phyloP scores from a whole-genome alignment of 2,888 invertebrate species.

The Diaprepes abbreviatus region DNA sequence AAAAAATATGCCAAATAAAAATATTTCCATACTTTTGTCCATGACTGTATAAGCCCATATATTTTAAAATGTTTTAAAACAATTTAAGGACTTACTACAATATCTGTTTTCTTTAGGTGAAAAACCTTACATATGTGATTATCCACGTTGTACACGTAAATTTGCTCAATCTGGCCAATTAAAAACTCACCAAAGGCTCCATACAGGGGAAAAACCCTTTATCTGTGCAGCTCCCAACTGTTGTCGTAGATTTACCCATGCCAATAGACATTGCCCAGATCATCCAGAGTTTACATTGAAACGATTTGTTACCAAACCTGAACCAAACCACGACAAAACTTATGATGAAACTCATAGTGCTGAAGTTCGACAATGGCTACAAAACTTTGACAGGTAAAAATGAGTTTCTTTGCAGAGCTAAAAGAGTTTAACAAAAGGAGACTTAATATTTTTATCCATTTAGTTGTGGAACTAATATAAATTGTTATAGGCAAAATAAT shows the following conservation, averaged over 20 bases:
- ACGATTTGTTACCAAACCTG: constrained; percentile 58
- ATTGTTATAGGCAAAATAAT: no score
- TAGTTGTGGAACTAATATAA: no score
- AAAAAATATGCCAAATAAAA: no score
- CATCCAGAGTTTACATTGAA: constrained; percentile 75
- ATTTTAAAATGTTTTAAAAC: no score
- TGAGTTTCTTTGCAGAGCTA: no score
- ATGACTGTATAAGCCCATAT: no score
- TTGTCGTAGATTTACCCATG: constrained; percentile 78
- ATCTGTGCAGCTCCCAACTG: constrained; percentile 76
- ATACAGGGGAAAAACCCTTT: constrained; percentile 84
- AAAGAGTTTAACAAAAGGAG: no score
- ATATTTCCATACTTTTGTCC: no score
- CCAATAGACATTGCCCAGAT: constrained; percentile 80
- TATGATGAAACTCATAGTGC: constrained; percentile 66
- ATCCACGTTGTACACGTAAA: constrained; percentile 77
- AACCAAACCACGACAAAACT: constrained; percentile 59
- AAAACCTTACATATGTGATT: constrained; percentile 81
- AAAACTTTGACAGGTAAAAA: constrained; percentile 62
- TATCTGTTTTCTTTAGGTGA: constrained; percentile 71
- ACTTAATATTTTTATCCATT: no score
- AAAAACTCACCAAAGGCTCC: constrained; percentile 82
- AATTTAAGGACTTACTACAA: no score
- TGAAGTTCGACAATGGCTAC: constrained; percentile 67
- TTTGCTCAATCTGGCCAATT: constrained; percentile 85